Evolutionary conservation across 2,113 vertebrate species (phyloP).

Genomic region (Salvator merianae): DNA sequence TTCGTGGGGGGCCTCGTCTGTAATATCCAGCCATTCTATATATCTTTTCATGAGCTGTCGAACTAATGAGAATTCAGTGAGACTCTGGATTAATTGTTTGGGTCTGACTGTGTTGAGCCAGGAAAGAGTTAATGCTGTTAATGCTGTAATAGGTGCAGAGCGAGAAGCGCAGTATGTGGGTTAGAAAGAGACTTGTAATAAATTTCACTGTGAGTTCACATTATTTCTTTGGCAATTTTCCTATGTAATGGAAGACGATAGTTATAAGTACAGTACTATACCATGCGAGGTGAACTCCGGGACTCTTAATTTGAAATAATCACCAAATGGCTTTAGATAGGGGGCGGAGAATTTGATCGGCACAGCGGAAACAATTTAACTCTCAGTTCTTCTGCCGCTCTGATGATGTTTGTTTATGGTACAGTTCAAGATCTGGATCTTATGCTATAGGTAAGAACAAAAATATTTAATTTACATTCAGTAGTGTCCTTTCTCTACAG

Average conservation of each 20-base stretch:
- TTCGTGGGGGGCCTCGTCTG: too few species aligned
- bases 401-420: neutral
- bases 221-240: neutral
- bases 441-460: conserved; percentile 36
- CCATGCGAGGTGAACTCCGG: neutral
- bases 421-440: neutral
- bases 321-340: conserved; percentile 22
- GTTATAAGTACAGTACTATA: too few species aligned
- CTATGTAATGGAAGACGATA: too few species aligned
- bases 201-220: neutral
- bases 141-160: neutral
- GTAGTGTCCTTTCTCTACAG: neutral
- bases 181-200: neutral
- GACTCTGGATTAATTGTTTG: neutral
- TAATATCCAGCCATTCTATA: too few species aligned
- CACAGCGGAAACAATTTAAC: conserved; percentile 32
- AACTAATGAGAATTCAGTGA: neutral
- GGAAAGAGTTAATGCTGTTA: neutral
- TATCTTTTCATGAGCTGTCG: neutral
- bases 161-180: neutral
- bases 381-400: fast-evolving
- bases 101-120: neutral
- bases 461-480: neutral
- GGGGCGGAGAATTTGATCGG: conserved; percentile 37
- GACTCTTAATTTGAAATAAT: conserved; percentile 69